Evolutionary conservation across 2,888 invertebrate species (phyloP).

Genomic region (Agrotis clavis): DNA sequence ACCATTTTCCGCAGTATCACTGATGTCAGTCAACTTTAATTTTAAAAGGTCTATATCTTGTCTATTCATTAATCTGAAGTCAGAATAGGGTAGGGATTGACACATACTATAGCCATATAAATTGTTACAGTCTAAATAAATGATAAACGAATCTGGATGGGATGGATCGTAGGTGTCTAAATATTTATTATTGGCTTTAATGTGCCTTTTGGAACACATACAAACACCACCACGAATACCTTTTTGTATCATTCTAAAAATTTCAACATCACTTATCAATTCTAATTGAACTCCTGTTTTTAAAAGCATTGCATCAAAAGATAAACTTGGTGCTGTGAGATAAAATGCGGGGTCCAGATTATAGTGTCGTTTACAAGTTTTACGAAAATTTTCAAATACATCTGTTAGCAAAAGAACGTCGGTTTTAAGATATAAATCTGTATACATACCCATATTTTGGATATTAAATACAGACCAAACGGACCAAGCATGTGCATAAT

Average conservation of each 20-base stretch:
- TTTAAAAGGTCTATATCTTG: too few relatives aligned
- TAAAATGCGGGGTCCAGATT: not conserved
- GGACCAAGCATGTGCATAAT: not conserved
- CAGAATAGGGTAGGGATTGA: too few relatives aligned
- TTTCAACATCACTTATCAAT: not conserved
- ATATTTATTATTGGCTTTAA: slow-evolving; percentile 12
- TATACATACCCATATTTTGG: slow-evolving; percentile 2
- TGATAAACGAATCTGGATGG: not conserved
- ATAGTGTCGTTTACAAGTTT: not conserved
- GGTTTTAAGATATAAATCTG: slow-evolving; percentile 1
- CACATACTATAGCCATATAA: too few relatives aligned
- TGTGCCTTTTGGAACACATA: slow-evolving; percentile 9
- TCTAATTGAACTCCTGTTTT: slow-evolving; percentile 1
- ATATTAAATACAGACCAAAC: slow-evolving; percentile 4
- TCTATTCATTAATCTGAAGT: too few relatives aligned
- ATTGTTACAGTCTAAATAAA: too few relatives aligned
- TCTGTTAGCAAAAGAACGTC: not conserved
- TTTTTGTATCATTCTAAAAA: not conserved
- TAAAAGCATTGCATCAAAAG: not conserved
- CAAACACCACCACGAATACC: not conserved
- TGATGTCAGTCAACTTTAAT: too few relatives aligned
- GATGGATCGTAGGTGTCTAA: not conserved
- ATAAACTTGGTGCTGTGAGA: not conserved
- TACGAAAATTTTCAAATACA: slow-evolving; percentile 1
- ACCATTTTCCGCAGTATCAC: too few relatives aligned